Evolutionary conservation across 2,888 invertebrate species (phyloP).

Genomic region (Tenthredo notha): DNA sequence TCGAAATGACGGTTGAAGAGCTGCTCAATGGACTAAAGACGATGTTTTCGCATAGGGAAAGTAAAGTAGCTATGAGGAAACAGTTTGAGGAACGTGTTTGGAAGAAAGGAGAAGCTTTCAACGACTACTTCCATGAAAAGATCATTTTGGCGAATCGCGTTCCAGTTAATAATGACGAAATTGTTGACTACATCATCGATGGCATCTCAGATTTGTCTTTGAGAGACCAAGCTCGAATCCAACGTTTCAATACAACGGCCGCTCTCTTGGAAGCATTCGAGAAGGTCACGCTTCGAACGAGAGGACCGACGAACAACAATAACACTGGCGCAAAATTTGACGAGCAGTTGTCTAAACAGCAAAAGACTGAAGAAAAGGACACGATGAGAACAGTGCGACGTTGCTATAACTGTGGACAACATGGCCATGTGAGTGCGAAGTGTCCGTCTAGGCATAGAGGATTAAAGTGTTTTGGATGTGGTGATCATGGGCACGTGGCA

Average conservation of each 20-base stretch:
- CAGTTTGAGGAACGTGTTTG: constrained; percentile 50
- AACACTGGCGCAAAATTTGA: neutral
- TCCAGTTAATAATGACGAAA: constrained; percentile 42
- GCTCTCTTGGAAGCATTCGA: constrained; percentile 48
- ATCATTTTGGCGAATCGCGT: constrained; percentile 52
- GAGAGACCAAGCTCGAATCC: constrained; percentile 54
- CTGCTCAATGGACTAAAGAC: constrained; percentile 39
- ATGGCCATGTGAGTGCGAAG: constrained; percentile 51
- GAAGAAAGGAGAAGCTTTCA: constrained; percentile 52
- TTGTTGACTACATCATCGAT: constrained; percentile 48
- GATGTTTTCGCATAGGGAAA: constrained; percentile 49
- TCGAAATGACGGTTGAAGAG: constrained; percentile 28
- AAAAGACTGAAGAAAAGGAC: neutral
- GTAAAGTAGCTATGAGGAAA: constrained; percentile 33
- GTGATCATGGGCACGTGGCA: constrained; percentile 55
- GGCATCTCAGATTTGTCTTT: constrained; percentile 52
- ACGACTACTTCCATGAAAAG: constrained; percentile 55
- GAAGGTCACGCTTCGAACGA: constrained; percentile 38
- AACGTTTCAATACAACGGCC: constrained; percentile 45
- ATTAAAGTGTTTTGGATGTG: constrained; percentile 54
- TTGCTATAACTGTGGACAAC: constrained; percentile 51
- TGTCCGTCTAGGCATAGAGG: constrained; percentile 56
- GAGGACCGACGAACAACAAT: neutral
- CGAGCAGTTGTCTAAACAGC: neutral
- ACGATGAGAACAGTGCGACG: neutral